phyloP scores from a whole-genome alignment of 2,888 invertebrate genomes.

The Hyalella azteca region DNA sequence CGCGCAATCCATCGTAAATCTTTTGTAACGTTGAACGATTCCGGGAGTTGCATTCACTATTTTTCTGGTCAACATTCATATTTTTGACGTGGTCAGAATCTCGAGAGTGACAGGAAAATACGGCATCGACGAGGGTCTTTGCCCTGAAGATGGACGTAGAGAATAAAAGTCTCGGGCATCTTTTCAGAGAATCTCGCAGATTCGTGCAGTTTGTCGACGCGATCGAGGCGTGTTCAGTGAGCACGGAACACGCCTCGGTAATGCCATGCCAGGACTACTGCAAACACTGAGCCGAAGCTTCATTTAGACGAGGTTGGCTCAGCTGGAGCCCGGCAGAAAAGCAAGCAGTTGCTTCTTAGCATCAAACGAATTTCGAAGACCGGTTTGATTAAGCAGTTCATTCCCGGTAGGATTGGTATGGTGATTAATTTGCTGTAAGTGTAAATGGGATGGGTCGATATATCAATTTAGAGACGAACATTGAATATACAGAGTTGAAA shows the following conservation, averaged over 20 bases:
- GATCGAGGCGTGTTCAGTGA: neutral
- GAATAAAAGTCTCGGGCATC: neutral
- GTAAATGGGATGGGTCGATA: no score
- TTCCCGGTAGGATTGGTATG: no score
- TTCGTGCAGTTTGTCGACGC: neutral
- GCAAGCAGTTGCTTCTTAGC: no score
- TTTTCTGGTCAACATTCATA: constrained; percentile 10
- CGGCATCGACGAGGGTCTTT: neutral
- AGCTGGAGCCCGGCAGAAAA: no score
- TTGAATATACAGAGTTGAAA: no score
- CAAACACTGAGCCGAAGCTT: neutral
- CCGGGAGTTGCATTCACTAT: neutral
- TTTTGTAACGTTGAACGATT: neutral
- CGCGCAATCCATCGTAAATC: neutral
- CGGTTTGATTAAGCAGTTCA: no score
- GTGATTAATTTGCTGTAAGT: no score
- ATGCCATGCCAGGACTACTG: neutral
- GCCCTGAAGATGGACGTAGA: neutral
- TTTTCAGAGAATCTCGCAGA: neutral
- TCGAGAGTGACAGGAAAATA: neutral
- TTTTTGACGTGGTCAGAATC: neutral
- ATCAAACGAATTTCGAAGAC: no score
- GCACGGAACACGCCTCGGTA: neutral
- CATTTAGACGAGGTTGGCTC: neutral
- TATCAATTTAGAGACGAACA: no score